Percentiles rank a stretch among this genome's conserved stretches.
phyloP scores from a whole-genome alignment of 2,888 invertebrate species.

The Parnassius mnemosyne region DNA sequence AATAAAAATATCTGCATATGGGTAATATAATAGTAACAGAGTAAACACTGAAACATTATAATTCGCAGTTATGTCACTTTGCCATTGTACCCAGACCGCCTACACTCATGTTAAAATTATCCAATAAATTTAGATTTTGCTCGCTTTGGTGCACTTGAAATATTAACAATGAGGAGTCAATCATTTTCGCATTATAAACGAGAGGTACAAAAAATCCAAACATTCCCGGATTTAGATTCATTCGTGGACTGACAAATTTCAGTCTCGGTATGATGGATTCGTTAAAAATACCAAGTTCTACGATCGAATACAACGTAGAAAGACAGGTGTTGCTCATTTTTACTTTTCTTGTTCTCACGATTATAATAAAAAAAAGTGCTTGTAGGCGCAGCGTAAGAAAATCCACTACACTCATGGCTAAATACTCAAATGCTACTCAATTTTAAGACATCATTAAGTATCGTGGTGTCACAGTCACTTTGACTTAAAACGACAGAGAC shows the following conservation, averaged over 20 bases:
- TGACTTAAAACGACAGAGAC: too few relatives aligned
- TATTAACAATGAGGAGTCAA: slow-evolving; percentile 55
- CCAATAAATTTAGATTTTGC: slow-evolving; percentile 63
- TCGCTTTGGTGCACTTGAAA: slow-evolving; percentile 46
- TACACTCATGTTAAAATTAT: slow-evolving; percentile 52
- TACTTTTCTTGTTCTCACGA: neutral
- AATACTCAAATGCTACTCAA: too few relatives aligned
- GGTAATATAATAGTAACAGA: too few relatives aligned
- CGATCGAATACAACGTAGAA: slow-evolving; percentile 26
- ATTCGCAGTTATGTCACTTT: slow-evolving; percentile 34
- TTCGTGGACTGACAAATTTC: slow-evolving; percentile 55
- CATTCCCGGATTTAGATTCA: slow-evolving; percentile 27
- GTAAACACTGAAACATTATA: too few relatives aligned
- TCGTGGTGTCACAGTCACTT: too few relatives aligned
- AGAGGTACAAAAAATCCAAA: slow-evolving; percentile 28
- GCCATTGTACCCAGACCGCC: slow-evolving; percentile 37
- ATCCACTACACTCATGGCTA: too few relatives aligned
- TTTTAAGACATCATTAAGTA: too few relatives aligned
- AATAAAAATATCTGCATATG: too few relatives aligned
- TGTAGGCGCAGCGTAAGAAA: too few relatives aligned
- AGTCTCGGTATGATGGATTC: slow-evolving; percentile 66
- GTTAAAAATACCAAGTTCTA: slow-evolving; percentile 36
- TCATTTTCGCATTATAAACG: slow-evolving; percentile 54
- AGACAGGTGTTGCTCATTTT: slow-evolving; percentile 30
- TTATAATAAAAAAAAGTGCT: neutral